Conservation (phyloP, 2,797 vertebrate species). For the Babyrousa celebensis region DNA sequence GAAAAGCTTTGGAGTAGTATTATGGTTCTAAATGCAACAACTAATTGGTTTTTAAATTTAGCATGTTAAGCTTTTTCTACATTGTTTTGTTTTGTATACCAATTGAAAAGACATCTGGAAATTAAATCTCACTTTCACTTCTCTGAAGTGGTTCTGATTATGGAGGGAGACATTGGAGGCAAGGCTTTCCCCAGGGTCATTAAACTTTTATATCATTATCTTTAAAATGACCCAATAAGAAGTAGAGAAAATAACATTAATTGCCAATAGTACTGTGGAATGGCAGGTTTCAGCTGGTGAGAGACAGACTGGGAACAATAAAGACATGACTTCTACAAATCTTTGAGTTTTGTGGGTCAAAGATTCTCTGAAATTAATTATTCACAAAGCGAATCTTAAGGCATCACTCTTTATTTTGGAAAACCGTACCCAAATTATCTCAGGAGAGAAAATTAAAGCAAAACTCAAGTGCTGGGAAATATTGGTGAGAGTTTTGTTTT, state of each 20-base stretch:
- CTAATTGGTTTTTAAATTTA: neutral
- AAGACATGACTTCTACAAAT: neutral
- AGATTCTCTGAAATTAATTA: neutral
- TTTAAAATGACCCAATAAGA: neutral
- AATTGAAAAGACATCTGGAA: neutral
- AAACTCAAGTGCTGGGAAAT: neutral
- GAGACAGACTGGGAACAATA: neutral
- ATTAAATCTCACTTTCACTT: neutral
- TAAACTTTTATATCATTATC: conserved; percentile 15
- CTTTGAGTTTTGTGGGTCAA: neutral
- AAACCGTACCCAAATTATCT: neutral
- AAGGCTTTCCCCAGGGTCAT: conserved; percentile 69
- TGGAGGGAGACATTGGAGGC: neutral
- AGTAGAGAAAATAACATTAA: neutral
- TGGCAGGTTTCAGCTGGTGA: neutral
- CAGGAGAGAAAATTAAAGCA: neutral
- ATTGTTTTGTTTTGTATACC: neutral
- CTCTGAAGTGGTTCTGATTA: neutral
- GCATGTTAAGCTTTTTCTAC: too few relatives aligned
- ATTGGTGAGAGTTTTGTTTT: conserved; percentile 20
- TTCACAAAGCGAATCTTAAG: neutral
- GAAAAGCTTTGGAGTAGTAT: neutral
- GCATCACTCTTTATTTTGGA: neutral
- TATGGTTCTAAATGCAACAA: neutral
- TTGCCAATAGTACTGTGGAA: neutral